phyloP scores from a whole-genome alignment of 2,888 invertebrate species.

The Leptodirus hochenwartii region DNA sequence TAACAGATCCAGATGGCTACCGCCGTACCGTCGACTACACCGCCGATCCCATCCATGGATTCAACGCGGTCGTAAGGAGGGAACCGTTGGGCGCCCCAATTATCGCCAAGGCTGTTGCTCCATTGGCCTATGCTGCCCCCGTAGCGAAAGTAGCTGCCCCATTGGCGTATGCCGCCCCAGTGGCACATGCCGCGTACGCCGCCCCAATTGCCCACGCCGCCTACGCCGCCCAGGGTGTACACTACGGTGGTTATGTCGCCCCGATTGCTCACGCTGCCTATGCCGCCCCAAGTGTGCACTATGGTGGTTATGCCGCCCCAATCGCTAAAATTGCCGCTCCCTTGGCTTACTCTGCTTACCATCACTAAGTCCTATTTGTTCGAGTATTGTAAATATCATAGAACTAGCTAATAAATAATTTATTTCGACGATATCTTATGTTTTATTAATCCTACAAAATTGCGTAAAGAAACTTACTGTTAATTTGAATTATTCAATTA shows the following conservation, averaged over 20 bases:
- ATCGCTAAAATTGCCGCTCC: constrained; percentile 11
- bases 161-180: constrained; percentile 9
- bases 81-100: constrained; percentile 11
- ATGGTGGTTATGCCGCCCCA: constrained; percentile 7
- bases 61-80: constrained; percentile 35
- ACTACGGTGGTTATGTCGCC: constrained; percentile 10
- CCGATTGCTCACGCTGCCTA: constrained; percentile 10
- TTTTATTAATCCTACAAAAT: no score
- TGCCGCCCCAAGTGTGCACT: constrained; percentile 6
- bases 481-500: no score
- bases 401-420: no score
- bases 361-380: constrained; percentile 11
- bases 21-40: constrained; percentile 41
- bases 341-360: constrained; percentile 15
- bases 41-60: constrained; percentile 39
- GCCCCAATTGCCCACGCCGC: constrained; percentile 1
- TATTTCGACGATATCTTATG: no score
- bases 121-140: constrained; percentile 12
- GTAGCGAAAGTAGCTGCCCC: constrained; percentile 11
- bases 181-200: constrained; percentile 8
- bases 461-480: no score
- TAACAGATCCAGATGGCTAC: constrained; percentile 26
- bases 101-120: constrained; percentile 10
- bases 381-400: no score
- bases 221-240: constrained; percentile 7